phyloP scores from a whole-genome alignment of 2,797 vertebrate genomes.

The Onychomys arenicola region DNA sequence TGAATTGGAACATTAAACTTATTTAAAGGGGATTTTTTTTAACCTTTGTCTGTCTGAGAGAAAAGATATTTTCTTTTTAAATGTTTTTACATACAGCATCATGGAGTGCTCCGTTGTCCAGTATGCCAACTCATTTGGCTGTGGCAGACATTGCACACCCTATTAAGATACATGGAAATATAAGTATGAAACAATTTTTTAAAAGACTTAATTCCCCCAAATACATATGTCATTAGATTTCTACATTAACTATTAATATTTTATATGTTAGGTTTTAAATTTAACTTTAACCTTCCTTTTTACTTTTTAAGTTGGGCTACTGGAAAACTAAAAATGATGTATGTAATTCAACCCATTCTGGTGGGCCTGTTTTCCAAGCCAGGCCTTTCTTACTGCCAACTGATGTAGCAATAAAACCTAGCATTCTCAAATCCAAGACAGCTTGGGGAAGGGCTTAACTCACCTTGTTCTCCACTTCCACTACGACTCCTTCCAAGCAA shows the following conservation, averaged over 20 bases:
- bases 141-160: background rate
- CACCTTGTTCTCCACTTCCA: background rate
- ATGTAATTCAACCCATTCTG: background rate
- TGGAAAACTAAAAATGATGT: background rate
- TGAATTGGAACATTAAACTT: background rate
- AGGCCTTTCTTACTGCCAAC: background rate
- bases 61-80: background rate
- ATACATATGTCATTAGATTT: background rate
- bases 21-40: background rate
- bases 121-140: background rate
- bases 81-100: background rate
- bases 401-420: background rate
- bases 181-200: background rate
- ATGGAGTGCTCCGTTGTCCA: background rate
- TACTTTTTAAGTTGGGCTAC: background rate
- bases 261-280: background rate
- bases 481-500: background rate
- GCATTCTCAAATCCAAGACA: background rate
- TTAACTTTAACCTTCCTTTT: conserved; percentile 19
- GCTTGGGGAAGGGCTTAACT: background rate
- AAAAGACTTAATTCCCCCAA: background rate
- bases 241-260: conserved; percentile 30
- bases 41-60: background rate
- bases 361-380: background rate
- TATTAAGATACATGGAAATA: background rate